Base-by-base conservation (phyloP, 1,140 invertebrate species). In the Drosophila willistoni region DNA sequence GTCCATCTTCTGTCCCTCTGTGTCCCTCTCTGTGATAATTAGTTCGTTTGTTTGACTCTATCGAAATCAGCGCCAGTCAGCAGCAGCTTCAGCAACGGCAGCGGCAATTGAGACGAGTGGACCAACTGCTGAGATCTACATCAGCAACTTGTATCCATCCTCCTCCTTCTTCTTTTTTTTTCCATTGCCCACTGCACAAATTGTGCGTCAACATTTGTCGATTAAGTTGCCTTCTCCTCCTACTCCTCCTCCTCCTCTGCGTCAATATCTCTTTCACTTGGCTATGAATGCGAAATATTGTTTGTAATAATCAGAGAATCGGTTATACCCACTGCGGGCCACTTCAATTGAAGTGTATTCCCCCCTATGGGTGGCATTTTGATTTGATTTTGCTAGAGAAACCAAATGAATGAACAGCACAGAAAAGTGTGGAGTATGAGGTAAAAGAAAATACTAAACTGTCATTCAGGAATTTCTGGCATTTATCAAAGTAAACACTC, bases 281-380 rank as follows among this genome's bases (percentile, higher is more conserved):
- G 68, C 83, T 71, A 83, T 89, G 77, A 87, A 87, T 87, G 84
- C 80, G 77, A 87, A 89, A 89, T 84, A 89, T 83, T 75, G 77
- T 67, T 51, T 77, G 79, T 80, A 74, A 86, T 87, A 87, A 87
- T 87, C 79, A 73, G 84, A 44, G 36, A 68, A 68, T 63, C 44
- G 44, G 44, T 51, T 51, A 51, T 51, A 51, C 74, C 73, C 55
- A 80, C 81, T 71, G 81, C 67, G 78, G 66, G 60, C 57, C 73
- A 77, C 83, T 86, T 83, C 76, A 86, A 86, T 29, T 64, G n/a
- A 51, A 64, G 62, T n/a, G 22, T 29, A 62, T 42, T 41, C 60
- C 60, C 41, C 41, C 60, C 57, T 14, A 39, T 76, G 79, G 75
- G 66, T 70, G 62, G 76, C 68, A 56, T 86, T 77, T 77, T 77